phyloP scores from a whole-genome alignment of 2,888 invertebrate species.

The Argyresthia albistria region DNA sequence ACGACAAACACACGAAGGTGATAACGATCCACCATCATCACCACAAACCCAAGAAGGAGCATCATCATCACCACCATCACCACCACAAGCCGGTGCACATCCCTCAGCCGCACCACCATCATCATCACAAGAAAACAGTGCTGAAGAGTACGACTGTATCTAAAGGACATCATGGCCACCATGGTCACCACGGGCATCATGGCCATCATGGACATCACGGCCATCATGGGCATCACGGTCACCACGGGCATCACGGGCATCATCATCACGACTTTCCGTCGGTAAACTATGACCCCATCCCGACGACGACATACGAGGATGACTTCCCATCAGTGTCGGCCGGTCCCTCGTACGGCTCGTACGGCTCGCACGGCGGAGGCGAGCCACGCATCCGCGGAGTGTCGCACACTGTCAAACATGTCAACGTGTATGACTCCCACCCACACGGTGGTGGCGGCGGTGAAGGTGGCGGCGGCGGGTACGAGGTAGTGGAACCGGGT shows the following conservation, averaged over 20 bases:
- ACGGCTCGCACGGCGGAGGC: too few relatives aligned
- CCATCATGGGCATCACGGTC: conserved; percentile 24
- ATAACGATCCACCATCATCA: conserved; percentile 71
- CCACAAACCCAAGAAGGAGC: conserved; percentile 60
- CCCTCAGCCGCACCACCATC: conserved; percentile 42
- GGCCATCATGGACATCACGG: conserved; percentile 26
- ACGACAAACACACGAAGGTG: conserved; percentile 73
- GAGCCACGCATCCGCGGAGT: conserved; percentile 32
- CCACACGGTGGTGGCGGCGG: conserved; percentile 45
- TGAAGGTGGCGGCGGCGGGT: conserved; percentile 30
- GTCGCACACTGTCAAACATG: conserved; percentile 53
- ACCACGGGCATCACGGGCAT: conserved; percentile 21
- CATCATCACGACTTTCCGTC: conserved; percentile 31
- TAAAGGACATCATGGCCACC: conserved; percentile 22
- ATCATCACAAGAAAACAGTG: conserved; percentile 48
- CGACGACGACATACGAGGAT: conserved; percentile 30
- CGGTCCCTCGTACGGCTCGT: conserved; percentile 30
- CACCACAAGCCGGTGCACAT: conserved; percentile 30
- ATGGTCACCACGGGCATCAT: conserved; percentile 27
- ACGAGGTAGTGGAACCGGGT: conserved; percentile 56
- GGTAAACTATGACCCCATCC: conserved; percentile 26
- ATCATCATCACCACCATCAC: conserved; percentile 46
- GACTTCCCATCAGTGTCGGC: conserved; percentile 36
- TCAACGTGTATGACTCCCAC: conserved; percentile 51
- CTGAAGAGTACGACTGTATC: conserved; percentile 23